Percentiles rank a stretch among this genome's conserved stretches.
These are phyloP conservation scores for Pseudolycoriella hygida DNA, from an alignment of 2,888 invertebrate genomes.

Conservation along the genomic window DNA sequence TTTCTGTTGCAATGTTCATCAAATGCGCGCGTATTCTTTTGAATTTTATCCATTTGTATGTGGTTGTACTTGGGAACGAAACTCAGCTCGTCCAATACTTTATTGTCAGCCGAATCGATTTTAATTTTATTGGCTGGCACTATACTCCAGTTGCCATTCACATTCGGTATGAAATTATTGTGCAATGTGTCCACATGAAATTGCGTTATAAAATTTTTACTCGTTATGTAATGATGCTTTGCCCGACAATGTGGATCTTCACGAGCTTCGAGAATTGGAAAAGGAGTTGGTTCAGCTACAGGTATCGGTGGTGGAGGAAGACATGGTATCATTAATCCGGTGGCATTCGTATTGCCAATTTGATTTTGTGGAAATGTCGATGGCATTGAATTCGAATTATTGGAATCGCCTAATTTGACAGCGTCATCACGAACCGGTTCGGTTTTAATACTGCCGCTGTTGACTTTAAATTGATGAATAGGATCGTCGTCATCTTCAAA, in stretches of 20 bases:
- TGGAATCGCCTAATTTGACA: background rate
- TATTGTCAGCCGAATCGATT: background rate
- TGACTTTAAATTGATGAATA: conserved; percentile 15
- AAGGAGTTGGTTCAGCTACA: background rate
- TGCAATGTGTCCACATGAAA: conserved; percentile 37
- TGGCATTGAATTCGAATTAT: background rate
- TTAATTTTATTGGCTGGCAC: conserved; percentile 18
- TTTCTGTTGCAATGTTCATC: background rate
- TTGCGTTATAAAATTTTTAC: conserved; percentile 23
- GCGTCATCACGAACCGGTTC: background rate
- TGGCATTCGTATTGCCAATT: background rate
- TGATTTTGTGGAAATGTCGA: background rate
- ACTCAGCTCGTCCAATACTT: conserved; percentile 11
- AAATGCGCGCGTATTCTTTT: conserved; percentile 16
- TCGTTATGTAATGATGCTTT: conserved; percentile 19
- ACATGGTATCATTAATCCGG: background rate
- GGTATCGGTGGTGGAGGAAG: background rate
- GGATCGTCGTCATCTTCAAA: conserved; percentile 28
- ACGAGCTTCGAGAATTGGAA: conserved; percentile 16
- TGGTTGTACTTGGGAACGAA: conserved; percentile 26
- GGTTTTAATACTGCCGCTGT: background rate
- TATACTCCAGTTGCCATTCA: conserved; percentile 39
- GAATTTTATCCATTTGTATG: conserved; percentile 20
- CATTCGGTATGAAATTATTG: conserved; percentile 34
- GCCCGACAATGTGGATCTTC: conserved; percentile 23